Evolutionary conservation across 2,888 invertebrate genomes (phyloP), one percentile per base, ranked within the genome.

Genomic region (Drosophila subquinaria): DNA sequence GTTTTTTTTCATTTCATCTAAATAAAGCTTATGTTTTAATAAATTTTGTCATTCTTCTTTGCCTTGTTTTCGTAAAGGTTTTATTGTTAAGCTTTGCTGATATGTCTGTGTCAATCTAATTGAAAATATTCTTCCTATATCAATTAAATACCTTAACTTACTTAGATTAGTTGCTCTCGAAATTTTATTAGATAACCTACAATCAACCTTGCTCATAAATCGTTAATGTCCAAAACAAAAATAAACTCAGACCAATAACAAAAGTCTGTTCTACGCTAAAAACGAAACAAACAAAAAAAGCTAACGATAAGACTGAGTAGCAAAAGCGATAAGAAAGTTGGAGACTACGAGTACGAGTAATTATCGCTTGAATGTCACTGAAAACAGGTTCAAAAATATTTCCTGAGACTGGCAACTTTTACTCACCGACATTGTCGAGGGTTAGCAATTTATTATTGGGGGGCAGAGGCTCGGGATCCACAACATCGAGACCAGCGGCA

Each of bases 401-500:
- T 35, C 51, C 35, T 23, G 57, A 20, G 4, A n/a, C 1, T 20
- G 6, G 10, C 20, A 10, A 20, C 33, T 23, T 43, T 35, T 15
- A 86, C 90, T 83, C 92, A 97, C 97, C 95, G 90, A 96, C 96
- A 92, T 98, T 98, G 3, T 96, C 95, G 36, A 98, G 93, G 30
- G 94, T 95, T 13, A 97, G 90, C n/a, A 98, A 93, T 60, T 96
- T 96, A 92, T 97, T 95, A 91, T 96, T 95, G 6, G 94, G 92
- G 0, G 98, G 97, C 60, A 99, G 91, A 0, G 98, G 98, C 92
- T 99, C 98, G 0, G 98, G 98, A 1, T 95, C 95, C 88, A 96
- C 97, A 3, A 98, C 98, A 92, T 99, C 98, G 2, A 99, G 93
- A 0, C 98, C 98, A 1, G 98, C 98, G 0, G 96, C 96, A 90